Evolutionary conservation across 2,113 vertebrate genomes (phyloP), one percentile per base, ranked within the genome.

Genomic region (Rhinopomastus cyanomelas): DNA sequence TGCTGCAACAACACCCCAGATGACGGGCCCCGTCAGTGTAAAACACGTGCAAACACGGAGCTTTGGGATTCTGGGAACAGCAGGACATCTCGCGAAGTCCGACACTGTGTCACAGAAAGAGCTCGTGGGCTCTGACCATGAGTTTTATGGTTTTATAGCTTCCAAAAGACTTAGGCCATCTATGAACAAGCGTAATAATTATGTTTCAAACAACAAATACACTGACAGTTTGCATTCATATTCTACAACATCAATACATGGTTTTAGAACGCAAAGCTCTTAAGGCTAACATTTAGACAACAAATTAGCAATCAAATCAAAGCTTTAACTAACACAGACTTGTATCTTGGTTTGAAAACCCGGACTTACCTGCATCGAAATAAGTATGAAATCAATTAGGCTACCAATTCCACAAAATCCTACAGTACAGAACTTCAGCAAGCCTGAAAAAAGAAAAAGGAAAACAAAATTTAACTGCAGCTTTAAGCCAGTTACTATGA

Each of bases 321-420:
- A 88, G 29, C 44, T 80, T 77, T 53, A 37, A 78, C 30, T 85
- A 59, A 12, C 42, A 39, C 25, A 53, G 39, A 61, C 39, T 29
- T 80, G 11, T 16, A 65, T 9, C 36, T 67, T 75, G 25, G 46
- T 81, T 73, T 59, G 37, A 94, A 78, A 93, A 34, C 39, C 62
- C 16, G 60, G 78, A 94, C 98, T 98, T 95, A 99, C 99, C 99
- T 99, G 99, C 98, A 99, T 99, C 92, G 99, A 98, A 96, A 99
- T 99, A 89, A 99, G 96, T 92, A 99, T 98, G 96, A 99, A 99
- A 96, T 99, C 99, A 91, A 99, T 98, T 75, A 99, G 96, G 80
- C 99, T 99, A 57, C 99, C 99, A 87, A 99, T 99, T 89, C 99
- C 99, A 98, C 99, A 99, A 97, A 99, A 99, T 8, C 99, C 99